A percentile compares a stretch with the other conserved stretches of the same genome.
Evolutionary conservation across 92 coral and sea anemone genomes (phyloP).

Genomic region (Diadumene lineata): DNA sequence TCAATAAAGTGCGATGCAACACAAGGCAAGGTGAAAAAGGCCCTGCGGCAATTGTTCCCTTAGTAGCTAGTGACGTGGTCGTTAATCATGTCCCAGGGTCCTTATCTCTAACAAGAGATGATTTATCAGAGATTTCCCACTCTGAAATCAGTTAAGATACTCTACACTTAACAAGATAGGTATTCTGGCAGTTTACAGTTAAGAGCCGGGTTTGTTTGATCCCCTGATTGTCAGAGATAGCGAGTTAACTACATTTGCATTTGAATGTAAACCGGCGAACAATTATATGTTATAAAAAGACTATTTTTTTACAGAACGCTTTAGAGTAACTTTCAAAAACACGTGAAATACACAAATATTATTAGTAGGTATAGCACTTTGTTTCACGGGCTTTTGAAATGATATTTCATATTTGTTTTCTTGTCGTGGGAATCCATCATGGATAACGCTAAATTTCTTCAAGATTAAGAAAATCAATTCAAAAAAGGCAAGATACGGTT

Average conservation of each 20-base stretch:
- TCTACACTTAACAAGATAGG: background rate
- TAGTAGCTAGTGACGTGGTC: background rate
- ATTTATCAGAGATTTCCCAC: background rate
- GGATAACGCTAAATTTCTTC: too few relatives aligned
- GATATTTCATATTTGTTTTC: too few relatives aligned
- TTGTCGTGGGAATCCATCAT: too few relatives aligned
- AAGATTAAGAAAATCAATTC: too few relatives aligned
- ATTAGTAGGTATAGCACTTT: too few relatives aligned
- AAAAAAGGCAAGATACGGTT: too few relatives aligned
- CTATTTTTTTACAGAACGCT: too few relatives aligned
- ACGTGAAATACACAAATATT: too few relatives aligned
- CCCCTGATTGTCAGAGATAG: background rate
- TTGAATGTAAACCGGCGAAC: background rate
- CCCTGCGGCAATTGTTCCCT: background rate
- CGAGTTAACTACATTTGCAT: conserved; percentile 6
- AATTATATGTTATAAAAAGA: background rate
- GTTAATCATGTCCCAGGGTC: background rate
- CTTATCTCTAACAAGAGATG: background rate
- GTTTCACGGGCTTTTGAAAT: too few relatives aligned
- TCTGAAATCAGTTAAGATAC: background rate
- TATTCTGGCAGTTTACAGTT: background rate
- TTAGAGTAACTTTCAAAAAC: too few relatives aligned
- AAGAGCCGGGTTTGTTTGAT: background rate
- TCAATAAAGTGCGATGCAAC: background rate
- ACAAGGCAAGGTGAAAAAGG: conserved; percentile 8